These are phyloP conservation scores for Eulithis prunata DNA, from an alignment of 2,888 invertebrate species.

Conservation along the genomic window DNA sequence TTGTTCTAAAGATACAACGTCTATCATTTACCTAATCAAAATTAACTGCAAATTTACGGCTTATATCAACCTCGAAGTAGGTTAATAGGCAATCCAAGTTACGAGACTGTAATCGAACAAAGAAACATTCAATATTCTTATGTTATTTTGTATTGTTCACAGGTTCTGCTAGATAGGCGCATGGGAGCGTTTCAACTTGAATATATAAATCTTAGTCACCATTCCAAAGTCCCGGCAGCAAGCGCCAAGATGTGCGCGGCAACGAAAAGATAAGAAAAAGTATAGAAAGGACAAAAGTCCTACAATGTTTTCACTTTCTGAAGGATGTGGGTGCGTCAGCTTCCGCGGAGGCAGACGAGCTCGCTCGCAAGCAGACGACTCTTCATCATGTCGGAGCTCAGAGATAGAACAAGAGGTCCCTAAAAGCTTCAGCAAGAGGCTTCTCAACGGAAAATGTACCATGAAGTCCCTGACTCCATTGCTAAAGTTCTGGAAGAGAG, in stretches of 20 bases:
- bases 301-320: constrained; percentile 78
- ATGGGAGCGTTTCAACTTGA: constrained; percentile 41
- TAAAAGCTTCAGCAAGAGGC: constrained; percentile 66
- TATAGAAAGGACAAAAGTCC: constrained; percentile 76
- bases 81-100: constrained; percentile 36
- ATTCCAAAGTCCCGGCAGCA: constrained; percentile 77
- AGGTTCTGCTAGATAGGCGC: constrained; percentile 44
- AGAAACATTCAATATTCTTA: background rate
- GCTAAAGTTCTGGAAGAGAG: constrained; percentile 87
- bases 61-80: constrained; percentile 32
- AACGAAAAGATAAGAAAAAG: constrained; percentile 79
- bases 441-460: constrained; percentile 75
- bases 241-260: constrained; percentile 75
- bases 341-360: constrained; percentile 71
- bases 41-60: constrained; percentile 41
- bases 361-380: constrained; percentile 73
- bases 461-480: constrained; percentile 85
- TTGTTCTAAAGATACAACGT: constrained; percentile 38
- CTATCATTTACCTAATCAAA: constrained; percentile 32
- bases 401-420: constrained; percentile 80
- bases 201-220: constrained; percentile 36
- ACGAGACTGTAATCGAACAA: background rate
- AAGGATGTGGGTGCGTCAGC: constrained; percentile 80
- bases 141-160: constrained; percentile 34
- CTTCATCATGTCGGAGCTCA: constrained; percentile 78